These are phyloP conservation scores for Cyanoramphus novaezelandiae DNA, from an alignment of 2,113 vertebrate genomes.

Conservation along the genomic window DNA sequence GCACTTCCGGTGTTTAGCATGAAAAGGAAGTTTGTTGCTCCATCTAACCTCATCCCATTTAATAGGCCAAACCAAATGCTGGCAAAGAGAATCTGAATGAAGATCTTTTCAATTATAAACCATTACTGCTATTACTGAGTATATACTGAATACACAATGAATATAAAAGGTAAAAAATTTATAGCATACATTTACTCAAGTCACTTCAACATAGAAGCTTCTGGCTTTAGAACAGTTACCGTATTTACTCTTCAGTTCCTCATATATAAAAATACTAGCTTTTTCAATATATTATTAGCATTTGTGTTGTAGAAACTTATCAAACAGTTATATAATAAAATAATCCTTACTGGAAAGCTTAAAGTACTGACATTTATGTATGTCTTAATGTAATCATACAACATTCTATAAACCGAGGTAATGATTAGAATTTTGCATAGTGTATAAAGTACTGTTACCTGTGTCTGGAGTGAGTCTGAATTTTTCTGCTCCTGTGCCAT, in stretches of 20 bases:
- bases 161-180: background rate
- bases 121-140: background rate
- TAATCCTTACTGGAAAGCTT: background rate
- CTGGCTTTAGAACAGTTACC: background rate
- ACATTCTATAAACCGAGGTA: background rate
- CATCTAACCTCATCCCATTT: background rate
- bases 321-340: background rate
- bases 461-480: constrained; percentile 89
- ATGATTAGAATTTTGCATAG: background rate
- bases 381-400: background rate
- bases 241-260: background rate
- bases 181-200: background rate
- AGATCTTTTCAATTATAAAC: background rate
- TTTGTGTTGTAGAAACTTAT: background rate
- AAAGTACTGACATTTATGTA: background rate
- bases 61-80: background rate
- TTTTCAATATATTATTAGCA: background rate
- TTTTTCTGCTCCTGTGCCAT: constrained; percentile 86
- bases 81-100: background rate
- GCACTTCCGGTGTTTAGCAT: background rate
- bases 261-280: background rate
- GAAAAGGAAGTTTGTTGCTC: background rate
- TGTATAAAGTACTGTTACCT: constrained; percentile 74
- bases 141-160: background rate
- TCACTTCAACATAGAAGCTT: background rate